phyloP scores from a whole-genome alignment of 2,113 vertebrate species.

The Grammomys surdaster region DNA sequence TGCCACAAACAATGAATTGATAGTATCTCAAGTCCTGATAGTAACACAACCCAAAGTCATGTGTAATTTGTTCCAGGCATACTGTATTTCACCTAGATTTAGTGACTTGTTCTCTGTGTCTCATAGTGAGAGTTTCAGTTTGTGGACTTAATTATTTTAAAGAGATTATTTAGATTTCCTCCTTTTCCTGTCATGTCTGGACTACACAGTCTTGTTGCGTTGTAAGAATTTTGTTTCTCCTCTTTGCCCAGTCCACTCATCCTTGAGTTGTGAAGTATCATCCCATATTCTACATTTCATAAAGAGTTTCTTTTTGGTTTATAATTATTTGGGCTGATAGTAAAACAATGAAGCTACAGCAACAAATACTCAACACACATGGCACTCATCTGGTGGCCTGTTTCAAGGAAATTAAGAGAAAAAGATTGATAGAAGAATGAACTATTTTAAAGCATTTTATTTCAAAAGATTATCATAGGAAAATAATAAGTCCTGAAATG shows the following conservation, averaged over 20 bases:
- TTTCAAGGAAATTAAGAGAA: background rate
- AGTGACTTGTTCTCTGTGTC: background rate
- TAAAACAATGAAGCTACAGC: background rate
- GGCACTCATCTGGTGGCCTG: background rate
- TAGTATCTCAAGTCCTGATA: rapidly evolving
- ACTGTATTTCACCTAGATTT: background rate
- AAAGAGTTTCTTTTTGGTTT: background rate
- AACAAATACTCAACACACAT: background rate
- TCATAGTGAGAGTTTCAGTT: background rate
- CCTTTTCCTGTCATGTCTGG: background rate
- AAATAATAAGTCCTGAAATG: background rate
- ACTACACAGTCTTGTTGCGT: background rate
- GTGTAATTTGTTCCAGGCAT: background rate
- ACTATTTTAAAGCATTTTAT: conserved; percentile 11
- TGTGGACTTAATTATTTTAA: conserved; percentile 1
- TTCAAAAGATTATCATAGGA: background rate
- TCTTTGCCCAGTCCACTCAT: background rate
- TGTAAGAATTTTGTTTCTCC: background rate
- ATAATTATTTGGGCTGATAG: conserved; percentile 20
- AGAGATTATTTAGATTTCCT: background rate
- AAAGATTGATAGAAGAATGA: background rate
- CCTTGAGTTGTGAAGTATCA: background rate
- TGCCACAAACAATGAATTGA: background rate
- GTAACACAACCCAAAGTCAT: background rate
- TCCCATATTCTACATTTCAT: background rate